Conservation (phyloP, 2,113 vertebrate species). For the Tachuris rubrigastra region DNA sequence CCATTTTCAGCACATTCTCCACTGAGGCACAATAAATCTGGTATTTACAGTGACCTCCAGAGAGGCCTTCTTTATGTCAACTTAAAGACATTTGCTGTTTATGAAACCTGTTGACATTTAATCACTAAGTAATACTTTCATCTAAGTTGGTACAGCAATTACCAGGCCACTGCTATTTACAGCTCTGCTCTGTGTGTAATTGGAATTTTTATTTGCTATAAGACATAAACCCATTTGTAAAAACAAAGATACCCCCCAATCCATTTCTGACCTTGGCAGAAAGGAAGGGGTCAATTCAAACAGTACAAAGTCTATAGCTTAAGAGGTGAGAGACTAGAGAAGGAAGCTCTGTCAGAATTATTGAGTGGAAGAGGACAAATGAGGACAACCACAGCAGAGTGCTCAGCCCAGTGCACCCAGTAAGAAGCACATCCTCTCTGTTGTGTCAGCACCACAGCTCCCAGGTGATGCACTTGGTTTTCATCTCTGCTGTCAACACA, state of each 20-base stretch:
- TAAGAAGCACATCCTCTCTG: not conserved
- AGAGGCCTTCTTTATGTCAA: constrained; percentile 39
- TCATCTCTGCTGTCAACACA: not conserved
- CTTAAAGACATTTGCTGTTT: constrained; percentile 34
- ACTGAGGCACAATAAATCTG: constrained; percentile 46
- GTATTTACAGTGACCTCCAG: constrained; percentile 40
- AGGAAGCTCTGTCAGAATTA: not conserved
- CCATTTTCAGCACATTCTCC: constrained; percentile 19
- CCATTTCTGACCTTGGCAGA: not conserved
- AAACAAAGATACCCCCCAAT: not conserved
- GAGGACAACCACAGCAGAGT: not conserved
- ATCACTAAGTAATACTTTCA: constrained; percentile 45
- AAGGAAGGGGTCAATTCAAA: not conserved
- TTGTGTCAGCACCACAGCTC: not conserved
- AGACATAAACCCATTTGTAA: not conserved
- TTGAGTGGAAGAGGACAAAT: not conserved
- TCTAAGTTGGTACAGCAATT: constrained; percentile 25
- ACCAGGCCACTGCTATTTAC: constrained; percentile 17
- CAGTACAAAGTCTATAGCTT: not conserved
- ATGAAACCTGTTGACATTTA: constrained; percentile 61
- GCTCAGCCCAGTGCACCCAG: not conserved
- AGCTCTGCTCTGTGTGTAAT: not conserved
- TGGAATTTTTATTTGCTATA: not conserved
- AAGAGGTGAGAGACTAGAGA: not conserved
- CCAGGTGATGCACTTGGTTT: not conserved